phyloP scores from a whole-genome alignment of 2,113 vertebrate species.

The Lepus americanus region DNA sequence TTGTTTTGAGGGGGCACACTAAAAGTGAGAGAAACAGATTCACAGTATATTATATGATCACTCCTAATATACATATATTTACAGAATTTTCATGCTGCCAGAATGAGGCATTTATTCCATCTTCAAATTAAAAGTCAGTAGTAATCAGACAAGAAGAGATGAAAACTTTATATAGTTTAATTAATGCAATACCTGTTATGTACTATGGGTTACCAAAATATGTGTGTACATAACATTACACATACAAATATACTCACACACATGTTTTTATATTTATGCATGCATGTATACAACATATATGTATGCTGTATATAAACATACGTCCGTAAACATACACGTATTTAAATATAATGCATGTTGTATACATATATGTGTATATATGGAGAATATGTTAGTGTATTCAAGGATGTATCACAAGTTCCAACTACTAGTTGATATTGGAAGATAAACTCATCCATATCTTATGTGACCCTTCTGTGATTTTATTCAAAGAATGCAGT shows the following conservation, averaged over 20 bases:
- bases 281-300: not conserved
- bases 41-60: not conserved
- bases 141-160: not conserved
- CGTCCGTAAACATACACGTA: not conserved
- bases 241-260: not conserved
- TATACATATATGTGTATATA: not conserved
- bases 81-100: not conserved
- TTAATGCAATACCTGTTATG: not conserved
- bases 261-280: not conserved
- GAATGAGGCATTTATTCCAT: slow-evolving; percentile 46
- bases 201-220: slow-evolving; percentile 54
- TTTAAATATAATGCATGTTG: not conserved
- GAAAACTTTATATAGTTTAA: slow-evolving; percentile 36
- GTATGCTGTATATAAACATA: not conserved
- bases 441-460: slow-evolving; percentile 38
- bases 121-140: slow-evolving; percentile 26
- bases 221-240: not conserved
- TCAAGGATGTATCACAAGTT: slow-evolving; percentile 11
- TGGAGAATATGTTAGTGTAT: not conserved
- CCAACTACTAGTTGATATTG: not conserved
- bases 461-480: not conserved
- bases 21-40: not conserved
- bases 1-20: not conserved
- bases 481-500: slow-evolving; percentile 50
- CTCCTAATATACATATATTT: slow-evolving; percentile 47